phyloP scores from a whole-genome alignment of 2,888 invertebrate species.

The Archips xylosteana region DNA sequence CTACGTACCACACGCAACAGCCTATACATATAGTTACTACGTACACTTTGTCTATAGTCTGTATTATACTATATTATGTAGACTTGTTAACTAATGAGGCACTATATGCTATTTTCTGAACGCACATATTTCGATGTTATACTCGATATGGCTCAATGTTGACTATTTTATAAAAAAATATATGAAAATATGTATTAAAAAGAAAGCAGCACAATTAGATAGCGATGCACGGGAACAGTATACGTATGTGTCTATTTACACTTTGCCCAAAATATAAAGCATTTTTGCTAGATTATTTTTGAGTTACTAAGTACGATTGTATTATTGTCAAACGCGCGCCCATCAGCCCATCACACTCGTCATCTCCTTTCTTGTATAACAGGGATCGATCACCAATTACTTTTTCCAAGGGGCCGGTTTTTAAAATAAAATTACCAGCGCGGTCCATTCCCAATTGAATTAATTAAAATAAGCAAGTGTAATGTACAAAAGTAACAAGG shows the following conservation, averaged over 20 bases:
- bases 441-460: too few species aligned
- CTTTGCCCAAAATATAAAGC: background rate
- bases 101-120: conserved; percentile 30
- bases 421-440: too few species aligned
- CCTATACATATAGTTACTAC: too few species aligned
- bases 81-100: conserved; percentile 1
- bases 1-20: too few species aligned
- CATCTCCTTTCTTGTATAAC: too few species aligned
- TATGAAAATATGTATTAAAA: conserved; percentile 33
- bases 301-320: too few species aligned
- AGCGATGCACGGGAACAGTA: conserved; percentile 23
- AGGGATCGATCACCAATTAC: too few species aligned
- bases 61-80: background rate
- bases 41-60: background rate
- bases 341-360: too few species aligned
- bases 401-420: too few species aligned
- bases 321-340: too few species aligned
- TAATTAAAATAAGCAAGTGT: too few species aligned
- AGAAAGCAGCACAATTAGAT: conserved; percentile 35
- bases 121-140: conserved; percentile 34
- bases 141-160: conserved; percentile 33
- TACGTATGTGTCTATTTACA: background rate
- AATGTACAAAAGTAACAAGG: too few species aligned
- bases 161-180: conserved; percentile 38
- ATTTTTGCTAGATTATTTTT: background rate